Base-by-base conservation (phyloP, 2,797 vertebrate genomes). In the Anolis apletophallus region DNA sequence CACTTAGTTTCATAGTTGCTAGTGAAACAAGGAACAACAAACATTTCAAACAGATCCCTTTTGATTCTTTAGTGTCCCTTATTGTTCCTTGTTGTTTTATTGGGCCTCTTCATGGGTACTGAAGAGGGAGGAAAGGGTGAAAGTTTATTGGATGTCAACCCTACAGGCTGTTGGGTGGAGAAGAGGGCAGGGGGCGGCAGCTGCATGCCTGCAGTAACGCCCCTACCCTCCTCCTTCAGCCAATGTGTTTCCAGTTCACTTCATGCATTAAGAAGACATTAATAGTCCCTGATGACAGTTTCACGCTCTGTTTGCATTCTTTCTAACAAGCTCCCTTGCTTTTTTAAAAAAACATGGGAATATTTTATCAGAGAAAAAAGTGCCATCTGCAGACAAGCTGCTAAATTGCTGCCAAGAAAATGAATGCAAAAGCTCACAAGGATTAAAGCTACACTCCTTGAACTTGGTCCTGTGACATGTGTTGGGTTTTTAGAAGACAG, bases 231-330 rank as follows among this genome's bases (percentile, higher is more conserved):
- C 54, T 92, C 85, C 17, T 78, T 3, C 50, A 88, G 52, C 46
- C 40, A 54, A 40, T 61, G 55, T 57, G 10, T 91, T 94, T 95
- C 87, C 77, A 89, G 72, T 82, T 94, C 85, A 86, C 7, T 88
- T 93, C 85, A 71, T 46, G 9, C 59, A 74, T 92, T 91, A 89
- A 87, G 89, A 77, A 91, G 86, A 79, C 80, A 86, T 91, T 88
- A 92, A 93, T 92, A 92, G 88, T 40, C 74, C 90, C 84, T 81
- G 86, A 91, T 92, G 57, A 90, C 76, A 14, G 91, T 89, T 94
- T 93, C 83, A 89, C 1, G 92, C 90, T 94, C 91, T 91, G 89
- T 91, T 93, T 94, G 57, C 81, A 55, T 61, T 83, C 80, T 54
- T 91, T 29, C 52, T 82, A 81, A 85, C 8, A 1, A 90, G 84